phyloP scores from a whole-genome alignment of 2,113 vertebrate genomes.

The Cyanistes caeruleus region DNA sequence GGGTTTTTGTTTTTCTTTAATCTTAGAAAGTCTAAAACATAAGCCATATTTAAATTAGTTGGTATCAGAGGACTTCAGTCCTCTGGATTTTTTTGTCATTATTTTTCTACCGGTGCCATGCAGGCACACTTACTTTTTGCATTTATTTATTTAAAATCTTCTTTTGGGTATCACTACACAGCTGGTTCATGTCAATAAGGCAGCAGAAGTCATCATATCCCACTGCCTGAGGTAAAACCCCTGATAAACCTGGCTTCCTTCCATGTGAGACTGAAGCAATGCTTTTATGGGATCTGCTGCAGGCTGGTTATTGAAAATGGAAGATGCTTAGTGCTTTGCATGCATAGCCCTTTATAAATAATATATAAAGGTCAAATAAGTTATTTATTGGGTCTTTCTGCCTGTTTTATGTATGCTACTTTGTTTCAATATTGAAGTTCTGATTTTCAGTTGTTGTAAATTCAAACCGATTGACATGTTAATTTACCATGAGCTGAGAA shows the following conservation, averaged over 20 bases:
- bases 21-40: background rate
- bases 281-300: background rate
- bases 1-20: background rate
- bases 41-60: background rate
- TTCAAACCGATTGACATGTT: background rate
- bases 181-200: constrained; percentile 10
- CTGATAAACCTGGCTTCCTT: background rate
- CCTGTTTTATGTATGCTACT: background rate
- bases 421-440: background rate
- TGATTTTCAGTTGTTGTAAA: constrained; percentile 26
- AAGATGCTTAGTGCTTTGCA: background rate
- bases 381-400: constrained; percentile 21
- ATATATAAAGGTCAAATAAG: constrained; percentile 31
- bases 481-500: background rate
- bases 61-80: background rate
- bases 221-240: background rate
- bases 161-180: background rate
- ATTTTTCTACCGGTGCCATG: background rate
- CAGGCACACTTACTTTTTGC: background rate
- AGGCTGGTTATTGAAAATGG: constrained; percentile 28
- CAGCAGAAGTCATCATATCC: background rate
- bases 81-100: background rate
- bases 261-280: background rate
- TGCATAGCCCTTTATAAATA: background rate
- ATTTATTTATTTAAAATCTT: constrained; percentile 17